Percentiles rank a stretch among this genome's conserved stretches.
Evolutionary conservation across 2,113 vertebrate species (phyloP).

Genomic region (Oryzias celebensis): DNA sequence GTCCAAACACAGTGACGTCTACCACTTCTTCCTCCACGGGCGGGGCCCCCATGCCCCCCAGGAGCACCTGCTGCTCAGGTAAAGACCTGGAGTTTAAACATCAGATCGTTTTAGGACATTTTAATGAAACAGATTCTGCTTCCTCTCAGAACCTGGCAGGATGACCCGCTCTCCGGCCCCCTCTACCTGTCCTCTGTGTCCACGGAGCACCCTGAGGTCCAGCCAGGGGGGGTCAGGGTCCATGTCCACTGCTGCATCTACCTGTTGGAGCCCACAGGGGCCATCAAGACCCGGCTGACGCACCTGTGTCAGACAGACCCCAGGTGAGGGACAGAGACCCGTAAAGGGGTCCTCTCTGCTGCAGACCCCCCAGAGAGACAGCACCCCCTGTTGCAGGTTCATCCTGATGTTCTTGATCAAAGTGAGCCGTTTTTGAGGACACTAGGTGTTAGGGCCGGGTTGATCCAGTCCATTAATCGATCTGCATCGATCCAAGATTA

Average conservation of each 20-base stretch:
- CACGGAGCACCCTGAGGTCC: conserved; percentile 60
- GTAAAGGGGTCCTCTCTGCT: no score
- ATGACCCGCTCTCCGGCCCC: conserved; percentile 67
- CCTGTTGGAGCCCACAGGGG: conserved; percentile 75
- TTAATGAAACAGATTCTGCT: neutral
- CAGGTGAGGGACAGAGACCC: conserved; percentile 57
- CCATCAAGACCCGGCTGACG: conserved; percentile 74
- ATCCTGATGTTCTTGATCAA: no score
- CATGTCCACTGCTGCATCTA: conserved; percentile 76
- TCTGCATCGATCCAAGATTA: no score
- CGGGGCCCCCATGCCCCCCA: conserved; percentile 55
- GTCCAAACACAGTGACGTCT: conserved; percentile 75
- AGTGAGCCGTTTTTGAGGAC: no score
- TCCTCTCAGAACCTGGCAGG: conserved; percentile 75
- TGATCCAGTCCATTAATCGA: no score
- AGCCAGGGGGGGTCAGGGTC: conserved; percentile 56
- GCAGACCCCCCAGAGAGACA: no score
- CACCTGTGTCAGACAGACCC: conserved; percentile 79
- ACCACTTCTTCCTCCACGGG: conserved; percentile 67
- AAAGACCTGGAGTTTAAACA: conserved; percentile 1
- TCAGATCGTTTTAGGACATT: no score
- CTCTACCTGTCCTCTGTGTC: conserved; percentile 76
- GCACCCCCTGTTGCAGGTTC: no score
- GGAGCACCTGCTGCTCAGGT: conserved; percentile 81
- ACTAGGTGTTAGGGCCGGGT: no score